Evolutionary conservation across 2,797 vertebrate genomes (phyloP).

Genomic region (Smutsia gigantea): DNA sequence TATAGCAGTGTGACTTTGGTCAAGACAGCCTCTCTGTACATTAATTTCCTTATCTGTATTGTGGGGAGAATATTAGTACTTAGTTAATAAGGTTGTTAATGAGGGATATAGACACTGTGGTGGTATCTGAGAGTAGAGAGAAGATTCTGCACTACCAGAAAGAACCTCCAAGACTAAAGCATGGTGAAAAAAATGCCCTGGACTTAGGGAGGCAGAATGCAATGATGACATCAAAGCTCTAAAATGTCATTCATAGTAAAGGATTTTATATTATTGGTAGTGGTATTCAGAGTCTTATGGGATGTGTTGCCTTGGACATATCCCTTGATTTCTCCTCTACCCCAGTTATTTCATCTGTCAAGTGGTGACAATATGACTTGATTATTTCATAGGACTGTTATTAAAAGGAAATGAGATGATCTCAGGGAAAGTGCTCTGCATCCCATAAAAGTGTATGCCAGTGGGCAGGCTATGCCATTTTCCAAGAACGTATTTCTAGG

Average conservation of each 20-base stretch:
- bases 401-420: slow-evolving; percentile 46
- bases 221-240: not conserved
- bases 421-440: not conserved
- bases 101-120: not conserved
- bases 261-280: not conserved
- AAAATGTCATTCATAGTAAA: slow-evolving; percentile 46
- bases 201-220: not conserved
- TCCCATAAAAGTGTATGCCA: not conserved
- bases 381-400: not conserved
- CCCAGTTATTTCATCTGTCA: slow-evolving; percentile 6
- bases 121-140: not conserved
- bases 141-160: not conserved
- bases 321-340: not conserved
- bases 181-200: not conserved
- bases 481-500: not conserved
- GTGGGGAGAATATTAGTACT: not conserved
- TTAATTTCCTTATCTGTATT: slow-evolving; percentile 40
- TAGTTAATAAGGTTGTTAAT: not conserved
- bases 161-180: not conserved
- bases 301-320: not conserved
- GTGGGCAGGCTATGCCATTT: not conserved
- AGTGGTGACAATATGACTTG: not conserved
- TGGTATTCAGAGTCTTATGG: slow-evolving; percentile 35
- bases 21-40: not conserved
- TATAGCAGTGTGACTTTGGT: not conserved